Evolutionary conservation across 2,797 vertebrate genomes (phyloP).

Genomic region (Alcedo atthis): DNA sequence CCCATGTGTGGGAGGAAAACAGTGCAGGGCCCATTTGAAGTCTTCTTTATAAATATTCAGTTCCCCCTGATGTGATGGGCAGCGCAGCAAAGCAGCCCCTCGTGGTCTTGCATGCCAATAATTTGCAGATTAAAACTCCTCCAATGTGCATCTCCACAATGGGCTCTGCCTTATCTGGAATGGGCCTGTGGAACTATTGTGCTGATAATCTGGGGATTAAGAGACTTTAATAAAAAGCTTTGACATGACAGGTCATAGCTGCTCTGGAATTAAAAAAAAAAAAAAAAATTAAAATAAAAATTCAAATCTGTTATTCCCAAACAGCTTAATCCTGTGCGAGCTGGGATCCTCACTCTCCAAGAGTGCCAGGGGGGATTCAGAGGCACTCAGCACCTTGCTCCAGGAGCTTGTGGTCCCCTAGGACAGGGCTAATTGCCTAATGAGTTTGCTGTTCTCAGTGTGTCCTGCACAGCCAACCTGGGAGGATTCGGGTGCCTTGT

Average conservation of each 20-base stretch:
- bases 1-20: constrained; percentile 18
- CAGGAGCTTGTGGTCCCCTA: background rate
- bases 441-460: background rate
- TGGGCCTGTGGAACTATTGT: constrained; percentile 58
- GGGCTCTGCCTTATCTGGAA: constrained; percentile 52
- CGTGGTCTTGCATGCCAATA: constrained; percentile 51
- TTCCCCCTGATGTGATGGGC: constrained; percentile 8
- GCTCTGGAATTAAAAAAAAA: background rate
- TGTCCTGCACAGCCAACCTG: background rate
- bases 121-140: constrained; percentile 58
- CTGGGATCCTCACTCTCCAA: background rate
- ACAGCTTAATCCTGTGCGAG: constrained; percentile 36
- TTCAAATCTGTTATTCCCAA: constrained; percentile 39
- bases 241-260: constrained; percentile 51
- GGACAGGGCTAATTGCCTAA: background rate
- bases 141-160: constrained; percentile 42
- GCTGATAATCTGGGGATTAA: constrained; percentile 69
- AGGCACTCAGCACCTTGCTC: background rate
- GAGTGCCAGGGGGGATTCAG: background rate
- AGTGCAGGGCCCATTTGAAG: constrained; percentile 48
- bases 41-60: constrained; percentile 58
- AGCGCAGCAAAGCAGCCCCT: constrained; percentile 37
- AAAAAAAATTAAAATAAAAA: background rate
- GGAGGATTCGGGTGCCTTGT: background rate
- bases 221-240: constrained; percentile 69